Conservation (phyloP, 1,140 invertebrate species). For the Venturia canescens region DNA sequence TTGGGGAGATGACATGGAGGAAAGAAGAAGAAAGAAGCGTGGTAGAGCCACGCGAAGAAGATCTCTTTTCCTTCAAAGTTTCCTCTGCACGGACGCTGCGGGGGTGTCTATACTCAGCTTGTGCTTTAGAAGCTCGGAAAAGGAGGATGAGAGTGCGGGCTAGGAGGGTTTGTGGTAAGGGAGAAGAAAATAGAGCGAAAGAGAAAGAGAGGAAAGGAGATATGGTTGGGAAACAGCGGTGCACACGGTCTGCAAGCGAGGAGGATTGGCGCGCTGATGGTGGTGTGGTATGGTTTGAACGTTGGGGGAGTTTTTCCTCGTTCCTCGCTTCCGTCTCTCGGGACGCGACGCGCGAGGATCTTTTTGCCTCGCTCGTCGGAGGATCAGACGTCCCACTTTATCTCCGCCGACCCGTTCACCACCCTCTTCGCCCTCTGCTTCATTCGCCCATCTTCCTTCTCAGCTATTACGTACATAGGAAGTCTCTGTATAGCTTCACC, state of each 20-base stretch:
- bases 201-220: constrained; percentile 13
- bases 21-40: constrained; percentile 32
- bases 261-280: constrained; percentile 14
- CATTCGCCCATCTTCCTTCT: constrained; percentile 51
- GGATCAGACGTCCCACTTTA: constrained; percentile 73
- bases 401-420: constrained; percentile 69
- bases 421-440: constrained; percentile 43
- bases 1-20: constrained; percentile 9
- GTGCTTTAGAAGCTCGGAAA: constrained; percentile 10
- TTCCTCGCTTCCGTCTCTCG: constrained; percentile 74
- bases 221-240: constrained; percentile 12
- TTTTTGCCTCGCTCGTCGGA: constrained; percentile 71
- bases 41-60: constrained; percentile 51
- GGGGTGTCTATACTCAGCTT: constrained; percentile 52
- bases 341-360: constrained; percentile 72
- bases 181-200: constrained; percentile 9
- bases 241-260: background rate
- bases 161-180: constrained; percentile 40
- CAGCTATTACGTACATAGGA: constrained; percentile 13
- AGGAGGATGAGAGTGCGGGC: constrained; percentile 51
- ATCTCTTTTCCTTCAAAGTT: constrained; percentile 70
- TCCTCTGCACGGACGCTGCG: constrained; percentile 59
- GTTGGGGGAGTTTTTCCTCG: constrained; percentile 72
- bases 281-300: constrained; percentile 39
- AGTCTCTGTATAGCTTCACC: constrained; percentile 46